Base-by-base conservation (phyloP, 2,888 invertebrate species). In the Cordilura impudica region DNA sequence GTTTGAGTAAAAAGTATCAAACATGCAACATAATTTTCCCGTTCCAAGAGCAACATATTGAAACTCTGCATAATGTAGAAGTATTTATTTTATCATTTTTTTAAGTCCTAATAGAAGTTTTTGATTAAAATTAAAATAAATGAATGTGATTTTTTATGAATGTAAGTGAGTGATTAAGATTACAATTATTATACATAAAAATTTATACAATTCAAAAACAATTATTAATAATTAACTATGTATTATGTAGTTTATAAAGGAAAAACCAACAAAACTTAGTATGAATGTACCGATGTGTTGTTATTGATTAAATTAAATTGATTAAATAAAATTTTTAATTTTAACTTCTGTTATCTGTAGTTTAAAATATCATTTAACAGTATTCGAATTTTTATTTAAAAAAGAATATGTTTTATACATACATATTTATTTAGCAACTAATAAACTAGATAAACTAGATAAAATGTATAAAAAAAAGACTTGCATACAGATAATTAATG, bases 401-500 rank as follows among this genome's bases (percentile, higher is more conserved):
- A 29, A 56, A 29, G 43, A 29, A 31, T 10, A 65, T 26, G 23
- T 53, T 51, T 51, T 47, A 26, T 43, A 56, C 31, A 53, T 56
- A 58, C 43, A 60, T 63, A 60, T 60, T 35, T 61, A 66, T 51
- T 31, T 43, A 69, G 53, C 39, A 53, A 74, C 23, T 54, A 43
- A 69, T 60, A 49, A 53, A 74, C 23, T 54, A 43, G 31, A 31
- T 63, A 21, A 51, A 49, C 72, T 43, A 70, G 26, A 51, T 74
- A 43, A 61, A 67, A 67, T 61, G 35, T 63, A 71, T 67, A 71
- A 70, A 61, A 39, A 73, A 79, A 79, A 79, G 78, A 79, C 78
- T 79, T 79, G 61, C 74, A 75, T 69, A 58, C 65, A 70, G 47
- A 73, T 69, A 73, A 71, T 54, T 78, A 54, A 67, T 53, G 31